Evolutionary conservation across 2,113 vertebrate species (phyloP), one percentile per base, ranked within the genome.

Genomic region (Dromiciops gliroides): DNA sequence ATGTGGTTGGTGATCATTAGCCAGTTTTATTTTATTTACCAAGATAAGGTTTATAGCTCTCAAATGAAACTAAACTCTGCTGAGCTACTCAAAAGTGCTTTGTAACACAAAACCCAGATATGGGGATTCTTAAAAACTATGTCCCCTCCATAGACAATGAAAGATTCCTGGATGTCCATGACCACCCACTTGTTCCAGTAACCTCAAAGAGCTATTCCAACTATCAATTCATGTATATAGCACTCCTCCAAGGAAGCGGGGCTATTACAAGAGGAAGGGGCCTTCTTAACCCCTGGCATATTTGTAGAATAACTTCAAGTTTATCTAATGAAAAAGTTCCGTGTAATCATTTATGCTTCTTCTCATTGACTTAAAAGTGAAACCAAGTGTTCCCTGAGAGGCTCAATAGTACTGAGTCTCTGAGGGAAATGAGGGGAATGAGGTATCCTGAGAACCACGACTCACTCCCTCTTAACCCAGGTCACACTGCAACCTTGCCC

Each of bases 1-100:
- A 98, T 96, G 96, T 75, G 94, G 95, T 28, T 95, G 97, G 98
- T 97, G 98, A 98, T 98, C 98, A 98, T 98, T 98, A 99, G 98
- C 98, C 97, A 98, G 98, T 75, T 99, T 99, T 98, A 98, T 98
- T 98, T 97, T 99, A 90, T 99, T 98, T 98, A 96, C 98, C 90
- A 26, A 98, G 98, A 98, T 98, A 98, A 98, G 98, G 96, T 98
- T 98, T 98, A 98, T 89, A 98, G 97, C 98, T 98, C 95, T 93
- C 96, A 95, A 97, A 97, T 9, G 92, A 97, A 96, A 97, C 95
- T 97, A 96, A 97, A 97, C 95, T 97, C 96, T 95, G 75, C 50
- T 91, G 92, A 88, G 88, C 92, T 94, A 31, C 93, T 96, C 94
- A 95, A 95, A 52, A 90, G 95, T 97, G 93, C 94, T 93, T 96